These are phyloP conservation scores for Pygathrix nemaeus DNA, from an alignment of 2,113 vertebrate genomes.

Conservation along the genomic window DNA sequence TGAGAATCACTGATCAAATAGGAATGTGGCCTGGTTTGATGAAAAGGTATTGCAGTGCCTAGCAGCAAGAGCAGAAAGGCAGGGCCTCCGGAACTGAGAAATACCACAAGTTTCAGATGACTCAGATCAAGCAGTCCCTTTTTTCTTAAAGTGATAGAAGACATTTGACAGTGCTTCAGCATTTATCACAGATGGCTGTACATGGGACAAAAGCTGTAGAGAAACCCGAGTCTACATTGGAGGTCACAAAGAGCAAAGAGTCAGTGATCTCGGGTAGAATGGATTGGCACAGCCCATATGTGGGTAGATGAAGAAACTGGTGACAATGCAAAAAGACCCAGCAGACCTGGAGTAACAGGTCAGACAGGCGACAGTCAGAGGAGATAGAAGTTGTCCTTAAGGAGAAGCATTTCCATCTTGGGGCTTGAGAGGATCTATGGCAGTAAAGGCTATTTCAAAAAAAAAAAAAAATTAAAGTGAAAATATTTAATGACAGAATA, in stretches of 20 bases:
- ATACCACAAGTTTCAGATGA: background rate
- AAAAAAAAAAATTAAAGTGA: background rate
- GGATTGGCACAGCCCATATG: background rate
- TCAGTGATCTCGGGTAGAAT: background rate
- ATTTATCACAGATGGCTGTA: background rate
- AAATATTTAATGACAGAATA: conserved; percentile 9
- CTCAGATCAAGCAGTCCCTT: background rate
- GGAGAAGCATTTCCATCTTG: background rate
- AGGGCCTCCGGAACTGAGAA: conserved; percentile 15
- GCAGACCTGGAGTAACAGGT: background rate
- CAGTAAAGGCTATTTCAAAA: background rate
- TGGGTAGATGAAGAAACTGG: background rate
- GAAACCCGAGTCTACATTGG: background rate
- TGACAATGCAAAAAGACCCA: background rate
- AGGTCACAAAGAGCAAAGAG: background rate
- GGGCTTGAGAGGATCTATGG: background rate
- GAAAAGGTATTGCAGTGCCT: background rate
- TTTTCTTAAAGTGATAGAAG: background rate
- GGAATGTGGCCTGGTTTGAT: background rate
- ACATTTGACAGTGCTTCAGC: background rate
- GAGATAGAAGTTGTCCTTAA: background rate
- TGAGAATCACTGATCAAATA: background rate
- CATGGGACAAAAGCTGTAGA: background rate
- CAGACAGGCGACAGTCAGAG: background rate
- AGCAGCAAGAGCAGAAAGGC: background rate